A percentile compares a stretch with the other conserved stretches of the same genome.
Conservation (phyloP, 2,888 invertebrate genomes). For the Eledone cirrhosa region DNA sequence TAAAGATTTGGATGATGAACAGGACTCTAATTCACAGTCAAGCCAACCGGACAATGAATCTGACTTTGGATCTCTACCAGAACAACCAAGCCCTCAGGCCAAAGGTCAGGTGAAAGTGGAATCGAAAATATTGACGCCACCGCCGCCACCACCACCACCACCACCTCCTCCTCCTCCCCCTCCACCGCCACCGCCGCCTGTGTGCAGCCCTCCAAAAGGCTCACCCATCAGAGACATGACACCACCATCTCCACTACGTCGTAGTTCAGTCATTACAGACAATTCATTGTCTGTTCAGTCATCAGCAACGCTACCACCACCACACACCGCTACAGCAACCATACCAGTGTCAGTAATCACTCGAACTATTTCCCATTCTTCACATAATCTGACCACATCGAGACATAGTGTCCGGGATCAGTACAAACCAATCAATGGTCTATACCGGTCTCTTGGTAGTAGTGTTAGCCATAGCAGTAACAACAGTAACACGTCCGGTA, state of each 20-base stretch:
- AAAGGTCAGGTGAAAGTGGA: not conserved
- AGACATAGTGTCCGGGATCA: not conserved
- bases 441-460: conserved; percentile 9
- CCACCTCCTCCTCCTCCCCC: not conserved
- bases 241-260: conserved; percentile 15
- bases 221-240: conserved; percentile 10
- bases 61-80: conserved; percentile 18
- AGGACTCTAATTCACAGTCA: conserved; percentile 15
- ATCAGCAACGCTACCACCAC: not conserved
- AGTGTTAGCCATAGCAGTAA: not conserved
- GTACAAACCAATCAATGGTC: conserved; percentile 16
- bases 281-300: not conserved
- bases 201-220: not conserved
- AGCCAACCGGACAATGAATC: conserved; percentile 23
- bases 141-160: not conserved
- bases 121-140: not conserved
- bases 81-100: not conserved
- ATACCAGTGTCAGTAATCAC: conserved; percentile 25
- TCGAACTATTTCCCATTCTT: conserved; percentile 18
- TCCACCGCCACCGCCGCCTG: not conserved
- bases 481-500: conserved; percentile 4
- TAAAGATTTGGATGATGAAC: conserved; percentile 21
- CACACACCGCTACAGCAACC: not conserved
- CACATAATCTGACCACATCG: conserved; percentile 5
- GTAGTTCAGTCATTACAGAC: conserved; percentile 27